phyloP scores from a whole-genome alignment of 2,888 invertebrate species.

The Volucella zonaria region DNA sequence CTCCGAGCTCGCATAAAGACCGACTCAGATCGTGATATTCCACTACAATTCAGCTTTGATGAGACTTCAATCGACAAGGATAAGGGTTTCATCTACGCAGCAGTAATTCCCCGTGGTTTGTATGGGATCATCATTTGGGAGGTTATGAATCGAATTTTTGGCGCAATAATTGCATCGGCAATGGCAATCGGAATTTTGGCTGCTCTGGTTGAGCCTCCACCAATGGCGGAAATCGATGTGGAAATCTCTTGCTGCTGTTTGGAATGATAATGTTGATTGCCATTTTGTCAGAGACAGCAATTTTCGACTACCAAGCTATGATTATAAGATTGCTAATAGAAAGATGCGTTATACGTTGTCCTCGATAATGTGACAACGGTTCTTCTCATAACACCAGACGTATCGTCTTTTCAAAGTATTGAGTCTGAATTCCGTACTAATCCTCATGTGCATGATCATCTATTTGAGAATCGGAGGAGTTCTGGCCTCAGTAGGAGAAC shows the following conservation, averaged over 20 bases:
- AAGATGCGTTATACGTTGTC: conserved; percentile 88
- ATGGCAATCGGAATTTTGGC: conserved; percentile 88
- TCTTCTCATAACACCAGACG: conserved; percentile 89
- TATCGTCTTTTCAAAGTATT: conserved; percentile 94
- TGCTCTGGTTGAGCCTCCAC: conserved; percentile 87
- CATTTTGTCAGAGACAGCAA: conserved; percentile 90
- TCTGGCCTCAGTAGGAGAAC: conserved; percentile 95
- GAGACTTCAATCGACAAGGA: conserved; percentile 86
- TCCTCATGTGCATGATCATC: conserved; percentile 93
- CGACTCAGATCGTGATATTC: conserved; percentile 79
- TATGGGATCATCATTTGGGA: conserved; percentile 91
- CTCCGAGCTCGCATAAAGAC: conserved; percentile 79
- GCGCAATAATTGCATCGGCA: conserved; percentile 89
- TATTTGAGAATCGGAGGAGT: conserved; percentile 96
- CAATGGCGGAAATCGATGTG: conserved; percentile 87
- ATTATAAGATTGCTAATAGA: conserved; percentile 88
- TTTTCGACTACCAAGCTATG: conserved; percentile 90
- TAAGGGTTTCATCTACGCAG: conserved; percentile 88
- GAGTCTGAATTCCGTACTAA: conserved; percentile 93
- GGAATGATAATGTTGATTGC: conserved; percentile 93
- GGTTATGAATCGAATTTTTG: conserved; percentile 88
- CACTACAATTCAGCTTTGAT: conserved; percentile 85
- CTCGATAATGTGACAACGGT: conserved; percentile 92
- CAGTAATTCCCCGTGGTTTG: conserved; percentile 87
- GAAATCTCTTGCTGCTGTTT: conserved; percentile 88